Evolutionary conservation across 1,140 invertebrate genomes (phyloP).

Genomic region (Microplitis mediator): DNA sequence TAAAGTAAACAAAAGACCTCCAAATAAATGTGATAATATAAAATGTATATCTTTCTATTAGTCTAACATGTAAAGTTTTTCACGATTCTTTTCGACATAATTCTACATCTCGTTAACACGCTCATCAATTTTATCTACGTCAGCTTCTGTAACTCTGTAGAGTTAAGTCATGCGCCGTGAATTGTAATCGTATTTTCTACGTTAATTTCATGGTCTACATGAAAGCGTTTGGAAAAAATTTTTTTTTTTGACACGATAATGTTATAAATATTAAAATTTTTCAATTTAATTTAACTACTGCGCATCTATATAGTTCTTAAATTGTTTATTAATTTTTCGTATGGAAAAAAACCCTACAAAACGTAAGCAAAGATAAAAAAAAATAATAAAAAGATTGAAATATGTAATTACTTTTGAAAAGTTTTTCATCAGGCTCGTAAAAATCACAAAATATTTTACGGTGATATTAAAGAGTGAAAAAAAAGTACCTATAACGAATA

Average conservation of each 20-base stretch:
- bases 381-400: neutral
- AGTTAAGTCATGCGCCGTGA: constrained; percentile 30
- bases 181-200: constrained; percentile 17
- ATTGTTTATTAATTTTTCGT: too few relatives aligned
- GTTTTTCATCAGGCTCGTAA: neutral
- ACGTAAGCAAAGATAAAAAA: neutral
- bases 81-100: constrained; percentile 31
- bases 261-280: neutral
- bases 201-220: neutral
- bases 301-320: neutral
- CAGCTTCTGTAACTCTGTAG: constrained; percentile 34
- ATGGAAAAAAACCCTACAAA: too few relatives aligned
- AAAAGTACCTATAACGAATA: neutral
- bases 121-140: constrained; percentile 37
- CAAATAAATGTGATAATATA: too few relatives aligned
- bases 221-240: neutral
- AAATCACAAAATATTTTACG: neutral
- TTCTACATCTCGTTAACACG: constrained; percentile 37
- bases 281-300: neutral
- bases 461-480: neutral
- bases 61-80: constrained; percentile 17
- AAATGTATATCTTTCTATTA: neutral
- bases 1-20: too few relatives aligned
- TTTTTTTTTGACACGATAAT: too few relatives aligned
- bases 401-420: neutral